These are phyloP conservation scores for Menidia beryllina DNA, from an alignment of 2,113 vertebrate species.

Conservation along the genomic window DNA sequence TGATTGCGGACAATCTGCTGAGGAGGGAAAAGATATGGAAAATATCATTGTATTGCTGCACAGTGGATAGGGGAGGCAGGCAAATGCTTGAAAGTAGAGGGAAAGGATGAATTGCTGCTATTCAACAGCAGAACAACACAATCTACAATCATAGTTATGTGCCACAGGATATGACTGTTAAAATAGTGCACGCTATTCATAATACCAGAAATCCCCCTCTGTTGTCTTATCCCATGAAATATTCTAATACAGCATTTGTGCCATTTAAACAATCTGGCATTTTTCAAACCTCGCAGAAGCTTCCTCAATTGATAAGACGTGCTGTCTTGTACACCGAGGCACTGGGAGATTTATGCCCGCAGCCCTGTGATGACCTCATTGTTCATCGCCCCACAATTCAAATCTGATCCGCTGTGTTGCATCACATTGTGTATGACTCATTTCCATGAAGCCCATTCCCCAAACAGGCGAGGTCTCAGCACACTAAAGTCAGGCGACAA, in stretches of 20 bases:
- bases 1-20: constrained; percentile 74
- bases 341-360: constrained; percentile 69
- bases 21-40: constrained; percentile 73
- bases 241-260: constrained; percentile 21
- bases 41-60: constrained; percentile 62
- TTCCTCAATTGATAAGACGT: constrained; percentile 76
- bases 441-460: constrained; percentile 64
- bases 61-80: constrained; percentile 26
- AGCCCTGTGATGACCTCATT: constrained; percentile 79
- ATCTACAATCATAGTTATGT: constrained; percentile 3
- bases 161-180: constrained; percentile 9
- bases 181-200: constrained; percentile 8
- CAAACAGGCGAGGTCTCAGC: constrained; percentile 51
- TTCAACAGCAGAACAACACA: constrained; percentile 19
- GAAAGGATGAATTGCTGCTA: neutral
- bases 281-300: constrained; percentile 38
- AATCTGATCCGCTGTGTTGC: constrained; percentile 75
- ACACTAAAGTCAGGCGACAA: constrained; percentile 33
- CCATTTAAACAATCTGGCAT: constrained; percentile 55
- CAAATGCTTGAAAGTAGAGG: constrained; percentile 5
- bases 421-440: constrained; percentile 77
- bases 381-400: constrained; percentile 80
- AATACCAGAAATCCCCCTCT: constrained; percentile 54
- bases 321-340: constrained; percentile 46
- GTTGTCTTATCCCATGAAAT: constrained; percentile 58